phyloP scores from a whole-genome alignment of 2,888 invertebrate genomes.

The Meiosimyza decipiens region DNA sequence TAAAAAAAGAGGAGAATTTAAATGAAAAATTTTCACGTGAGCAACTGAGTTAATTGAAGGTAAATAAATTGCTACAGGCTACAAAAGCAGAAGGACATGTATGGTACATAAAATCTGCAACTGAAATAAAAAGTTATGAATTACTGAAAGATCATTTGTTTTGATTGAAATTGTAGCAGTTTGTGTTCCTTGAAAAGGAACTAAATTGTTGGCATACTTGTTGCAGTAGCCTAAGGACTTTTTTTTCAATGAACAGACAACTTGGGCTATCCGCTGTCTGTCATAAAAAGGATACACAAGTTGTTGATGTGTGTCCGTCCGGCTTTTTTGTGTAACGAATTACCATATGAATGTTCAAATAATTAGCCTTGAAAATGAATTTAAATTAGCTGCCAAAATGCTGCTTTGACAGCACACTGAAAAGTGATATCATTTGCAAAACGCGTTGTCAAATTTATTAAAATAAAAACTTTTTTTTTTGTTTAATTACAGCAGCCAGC shows the following conservation, averaged over 20 bases:
- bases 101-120: too few species aligned
- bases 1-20: neutral
- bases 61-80: slow-evolving; percentile 18
- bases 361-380: slow-evolving; percentile 19
- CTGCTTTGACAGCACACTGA: neutral
- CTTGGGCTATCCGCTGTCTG: neutral
- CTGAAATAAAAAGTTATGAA: too few species aligned
- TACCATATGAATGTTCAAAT: slow-evolving; percentile 12
- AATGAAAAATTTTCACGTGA: neutral
- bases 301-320: slow-evolving; percentile 5
- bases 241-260: too few species aligned
- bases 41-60: slow-evolving; percentile 27
- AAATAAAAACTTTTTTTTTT: too few species aligned
- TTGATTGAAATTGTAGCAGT: slow-evolving; percentile 23
- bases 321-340: slow-evolving; percentile 1
- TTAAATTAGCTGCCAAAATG: neutral
- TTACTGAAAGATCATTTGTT: slow-evolving; percentile 16
- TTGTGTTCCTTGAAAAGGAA: neutral
- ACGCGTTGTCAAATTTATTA: neutral
- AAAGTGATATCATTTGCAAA: neutral
- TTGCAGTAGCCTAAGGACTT: neutral
- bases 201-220: neutral
- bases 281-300: neutral
- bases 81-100: too few species aligned
- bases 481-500: too few species aligned